Base-by-base conservation (phyloP, 2,797 vertebrate species). In the Propithecus perrieri region DNA sequence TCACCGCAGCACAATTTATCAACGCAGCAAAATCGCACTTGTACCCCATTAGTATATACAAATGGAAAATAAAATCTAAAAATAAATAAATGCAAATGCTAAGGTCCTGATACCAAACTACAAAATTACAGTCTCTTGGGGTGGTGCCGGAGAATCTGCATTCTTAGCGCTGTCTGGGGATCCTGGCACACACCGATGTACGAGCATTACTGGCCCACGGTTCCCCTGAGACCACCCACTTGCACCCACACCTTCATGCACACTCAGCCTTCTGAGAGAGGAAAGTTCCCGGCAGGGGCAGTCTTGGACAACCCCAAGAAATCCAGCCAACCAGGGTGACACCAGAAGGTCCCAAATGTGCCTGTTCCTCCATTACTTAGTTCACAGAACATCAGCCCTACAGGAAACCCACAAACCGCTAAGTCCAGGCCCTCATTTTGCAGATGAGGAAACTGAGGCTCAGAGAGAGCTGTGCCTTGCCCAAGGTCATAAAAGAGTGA, bases 131-230 rank as follows among this genome's bases (percentile, higher is more conserved):
- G 79, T 59, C 46, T 78, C 87, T 11, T 7, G 17, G 7, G 38
- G 20, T 2, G 8, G 72, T 71, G 33, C 43, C 72, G 4, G 46
- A 48, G 88, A 91, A 35, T 17, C 59, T 24, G 53, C 18, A 71
- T 28, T 41, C 46, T 74, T 22, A 30, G 30, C 30, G 24, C 14
- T 1, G 24, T 26, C 38, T 1, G 17, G 50, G 1, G 20, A 85
- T 2, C 28, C 71, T 0, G 8, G 17, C 12, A 46, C 12, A 28
- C 22, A 33, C 4, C 15, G 5, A 38, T 0, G 0, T 0, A 24
- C 10, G n/a, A 74, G 67, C 86, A 63, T 43, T 12, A 61, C 85
- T 14, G 12, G 63, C 33, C 72, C 8, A 0, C 0, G 11, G 43
- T 5, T 67, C 50, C 67, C 14, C 61, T 24, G 3, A 65, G 86